Base-by-base conservation (phyloP, 2,888 invertebrate genomes). In the Criorhina ranunculi region DNA sequence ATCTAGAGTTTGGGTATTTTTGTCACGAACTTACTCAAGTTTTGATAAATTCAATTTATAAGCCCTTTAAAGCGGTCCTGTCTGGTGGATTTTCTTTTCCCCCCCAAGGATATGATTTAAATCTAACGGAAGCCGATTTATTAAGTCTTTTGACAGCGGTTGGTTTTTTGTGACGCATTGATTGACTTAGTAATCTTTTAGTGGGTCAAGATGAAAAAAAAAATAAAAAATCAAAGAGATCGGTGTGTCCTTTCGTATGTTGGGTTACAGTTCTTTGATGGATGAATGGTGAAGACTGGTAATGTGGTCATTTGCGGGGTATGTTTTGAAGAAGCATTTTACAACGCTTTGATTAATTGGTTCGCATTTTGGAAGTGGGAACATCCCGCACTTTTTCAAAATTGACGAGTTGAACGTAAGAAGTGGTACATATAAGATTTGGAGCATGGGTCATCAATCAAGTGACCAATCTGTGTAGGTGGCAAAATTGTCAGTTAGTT, bases 1-100 rank as follows among this genome's bases (percentile, higher is more conserved):
- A n/a, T n/a, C n/a, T n/a, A n/a, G n/a, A n/a, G n/a, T 53, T 53
- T 55, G 31, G 33, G 19, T n/a, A 57, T 57, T 42, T 57, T 55
- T 35, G 55, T 69, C 69, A 69, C 67, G 55, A 19, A 31, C 15
- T 4, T 51, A 33, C 17, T 33, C 33, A 62, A 31, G 2, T 35
- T 31, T 35, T 24, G 17, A 12, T 24, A 64, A 35, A 64, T 49
- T 51, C 12, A 12, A 35, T 49, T 64, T 17, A 33, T 33, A 6
- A 19, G 33, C 17, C 1, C 33, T 11, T 46, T 42, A 7, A 33
- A 33, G 8, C 11, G 33, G n/a, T 17, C 19, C 19, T 46, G 1
- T 5, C 17, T 24, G 7, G 5, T 3, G 59, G 59, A 42, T 31
- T 29, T 29, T 24, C 12, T 5, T 40, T 5, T 35, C 11, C 1